Percentiles rank a stretch among this genome's conserved stretches.
Conservation (phyloP, 2,113 vertebrate species). For the Caranx melampygus region DNA sequence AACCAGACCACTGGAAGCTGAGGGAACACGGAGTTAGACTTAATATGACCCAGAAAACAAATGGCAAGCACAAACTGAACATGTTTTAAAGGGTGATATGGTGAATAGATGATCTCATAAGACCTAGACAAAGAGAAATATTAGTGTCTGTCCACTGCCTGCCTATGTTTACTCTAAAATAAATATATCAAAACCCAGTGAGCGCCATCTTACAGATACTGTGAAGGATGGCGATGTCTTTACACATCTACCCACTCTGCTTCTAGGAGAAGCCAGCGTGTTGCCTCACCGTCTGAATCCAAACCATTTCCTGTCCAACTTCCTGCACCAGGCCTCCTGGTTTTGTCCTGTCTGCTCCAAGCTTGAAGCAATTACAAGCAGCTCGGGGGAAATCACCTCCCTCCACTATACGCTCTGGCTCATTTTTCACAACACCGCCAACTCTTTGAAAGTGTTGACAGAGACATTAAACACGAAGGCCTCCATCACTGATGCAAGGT, state of each 20-base stretch:
- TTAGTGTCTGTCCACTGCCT: not conserved
- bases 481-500: slow-evolving; percentile 49
- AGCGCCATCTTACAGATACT: not conserved
- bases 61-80: not conserved
- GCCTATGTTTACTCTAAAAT: not conserved
- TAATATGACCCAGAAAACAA: slow-evolving; percentile 30
- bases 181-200: not conserved
- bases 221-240: not conserved
- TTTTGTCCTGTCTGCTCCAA: slow-evolving; percentile 73
- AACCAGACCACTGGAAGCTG: slow-evolving; percentile 66
- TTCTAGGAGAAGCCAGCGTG: slow-evolving; percentile 35
- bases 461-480: slow-evolving; percentile 74
- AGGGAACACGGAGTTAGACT: slow-evolving; percentile 26
- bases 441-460: slow-evolving; percentile 76
- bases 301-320: slow-evolving; percentile 79
- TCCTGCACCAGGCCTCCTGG: slow-evolving; percentile 76
- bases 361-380: slow-evolving; percentile 82
- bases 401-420: slow-evolving; percentile 60
- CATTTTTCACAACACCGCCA: slow-evolving; percentile 77
- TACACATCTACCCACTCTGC: slow-evolving; percentile 13
- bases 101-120: not conserved
- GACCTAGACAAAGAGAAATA: not conserved
- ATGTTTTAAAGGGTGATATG: not conserved
- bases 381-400: slow-evolving; percentile 78
- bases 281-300: slow-evolving; percentile 67